Evolutionary conservation across 2,113 vertebrate genomes (phyloP), one percentile per base, ranked within the genome.

Genomic region (Rhombomys opimus): DNA sequence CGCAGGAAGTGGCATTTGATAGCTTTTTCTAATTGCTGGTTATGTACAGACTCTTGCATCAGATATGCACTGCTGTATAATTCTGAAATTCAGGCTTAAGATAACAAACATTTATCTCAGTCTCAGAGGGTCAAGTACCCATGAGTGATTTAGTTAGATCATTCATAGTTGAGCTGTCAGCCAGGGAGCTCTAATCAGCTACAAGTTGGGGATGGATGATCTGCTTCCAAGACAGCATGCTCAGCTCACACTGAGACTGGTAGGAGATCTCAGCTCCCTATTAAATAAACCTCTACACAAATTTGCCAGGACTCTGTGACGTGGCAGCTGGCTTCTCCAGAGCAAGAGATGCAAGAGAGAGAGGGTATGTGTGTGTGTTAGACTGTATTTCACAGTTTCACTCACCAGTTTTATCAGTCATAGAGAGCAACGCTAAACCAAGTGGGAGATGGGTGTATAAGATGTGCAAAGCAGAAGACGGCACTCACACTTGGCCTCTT

Each of bases 31-130:
- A 41, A 46, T 38, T 27, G 9, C 27, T 67, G 17, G 7, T 70
- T 75, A 22, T 27, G 1, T 7, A 22, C 3, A 54, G 3, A 30
- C 1, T 5, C 52, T 61, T 78, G 5, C 5, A 25, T 77, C 52
- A 30, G 25, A 13, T 54, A 18, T 52, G 4, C 63, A 1, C 61
- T 38, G 18, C 11, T 57, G 25, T 2, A 12, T 25, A 67, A 75
- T 3, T 68, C 38, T 7, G 35, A 82, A 57, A 84, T 50, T 35
- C 20, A 52, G 59, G 27, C 38, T 78, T 73, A 67, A 91, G 90
- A 93, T 82, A 76, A 76, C 25, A 95, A 78, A 75, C n/a, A 46
- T 70, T 76, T 61, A 80, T n/a, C 77, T 80, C 7, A 72, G 9
- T 81, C 54, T 80, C 35, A 35, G 57, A 84, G 32, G 57, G 5